Evolutionary conservation across 2,797 vertebrate genomes (phyloP), one percentile per base, ranked within the genome.

Genomic region (Spinus pinus): DNA sequence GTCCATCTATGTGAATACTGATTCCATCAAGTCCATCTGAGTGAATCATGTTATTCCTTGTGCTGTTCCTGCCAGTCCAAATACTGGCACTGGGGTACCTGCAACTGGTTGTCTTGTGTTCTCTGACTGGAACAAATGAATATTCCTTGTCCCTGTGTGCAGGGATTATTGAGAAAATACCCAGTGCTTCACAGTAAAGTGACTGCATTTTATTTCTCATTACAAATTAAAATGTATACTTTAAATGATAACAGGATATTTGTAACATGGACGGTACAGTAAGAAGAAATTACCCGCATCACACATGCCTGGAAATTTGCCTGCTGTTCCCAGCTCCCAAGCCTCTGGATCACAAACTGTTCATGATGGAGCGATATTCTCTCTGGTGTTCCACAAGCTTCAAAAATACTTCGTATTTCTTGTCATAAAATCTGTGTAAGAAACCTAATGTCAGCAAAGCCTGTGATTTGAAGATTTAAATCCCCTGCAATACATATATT

Each of bases 391-490:
- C 98, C 50, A 98, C 97, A 10, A 99, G 98, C 67, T 97, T 98
- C 97, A 98, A 96, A 97, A 99, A 99, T 19, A 99, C 99, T 79
- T 97, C 57, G 3, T 99, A 99, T 91, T 99, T 99, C 97, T 98
- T 99, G 94, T 98, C 98, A 73, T 99, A 99, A 96, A 99, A 99
- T 83, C 99, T 99, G 96, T 18, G 23, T 12, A 49, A 47, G 74
- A 90, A 57, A 93, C 37, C 57, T 21, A 58, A 86, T 58, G 28
- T 67, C 58, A 79, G 17, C 67, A 77, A 19, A 69, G 37, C 16
- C 33, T 4, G 41, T 71, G 50, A 39, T 24, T 2, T 49, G n/a
- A 30, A 41, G 12, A 15, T n/a, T 24, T 47, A 47, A 83, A 53
- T 11, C 31, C 42, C 23, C 27, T 47, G 21, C 11, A n/a, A 54